Conservation (phyloP, 2,888 invertebrate genomes). For the Dolichomitus sp. region DNA sequence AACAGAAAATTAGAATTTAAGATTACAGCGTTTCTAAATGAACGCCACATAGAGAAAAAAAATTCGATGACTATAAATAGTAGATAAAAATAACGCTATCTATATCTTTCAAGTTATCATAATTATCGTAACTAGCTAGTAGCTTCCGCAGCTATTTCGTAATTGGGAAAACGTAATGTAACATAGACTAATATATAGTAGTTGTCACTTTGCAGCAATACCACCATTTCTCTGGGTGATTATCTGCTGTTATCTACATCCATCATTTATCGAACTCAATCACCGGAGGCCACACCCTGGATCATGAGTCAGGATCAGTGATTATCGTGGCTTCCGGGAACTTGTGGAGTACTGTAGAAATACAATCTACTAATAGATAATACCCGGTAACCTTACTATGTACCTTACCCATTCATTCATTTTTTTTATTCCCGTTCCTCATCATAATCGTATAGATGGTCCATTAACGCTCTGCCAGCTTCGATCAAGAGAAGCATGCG, state of each 20-base stretch:
- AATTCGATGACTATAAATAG: too few species aligned
- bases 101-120: too few species aligned
- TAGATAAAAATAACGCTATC: too few species aligned
- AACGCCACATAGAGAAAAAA: too few species aligned
- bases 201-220: too few species aligned
- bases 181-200: too few species aligned
- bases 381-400: conserved; percentile 29
- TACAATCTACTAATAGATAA: conserved; percentile 15
- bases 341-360: conserved; percentile 16
- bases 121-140: too few species aligned
- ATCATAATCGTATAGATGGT: conserved; percentile 25
- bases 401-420: neutral
- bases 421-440: neutral
- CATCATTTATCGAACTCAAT: conserved; percentile 41
- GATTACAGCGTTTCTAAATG: too few species aligned
- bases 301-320: conserved; percentile 26
- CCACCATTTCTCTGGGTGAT: neutral
- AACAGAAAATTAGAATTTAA: too few species aligned
- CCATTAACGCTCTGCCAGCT: conserved; percentile 35
- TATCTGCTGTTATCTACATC: neutral
- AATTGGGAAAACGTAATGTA: too few species aligned
- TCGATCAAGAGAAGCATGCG: conserved; percentile 6
- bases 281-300: conserved; percentile 45
- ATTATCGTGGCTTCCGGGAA: conserved; percentile 51
- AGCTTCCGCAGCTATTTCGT: too few species aligned